phyloP scores from a whole-genome alignment of 1,140 invertebrate species.

The Lucilia sericata region DNA sequence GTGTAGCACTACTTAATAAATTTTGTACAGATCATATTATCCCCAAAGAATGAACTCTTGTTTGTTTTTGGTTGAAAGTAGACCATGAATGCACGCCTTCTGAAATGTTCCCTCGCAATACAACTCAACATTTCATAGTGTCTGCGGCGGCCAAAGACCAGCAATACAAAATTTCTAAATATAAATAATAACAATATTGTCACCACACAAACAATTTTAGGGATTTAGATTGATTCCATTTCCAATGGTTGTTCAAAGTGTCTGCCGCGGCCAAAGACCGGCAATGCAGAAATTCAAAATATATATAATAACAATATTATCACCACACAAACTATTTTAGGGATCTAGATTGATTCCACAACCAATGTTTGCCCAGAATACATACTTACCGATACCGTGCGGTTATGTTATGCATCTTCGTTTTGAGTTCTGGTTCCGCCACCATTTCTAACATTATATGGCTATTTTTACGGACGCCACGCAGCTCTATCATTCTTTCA shows the following conservation, averaged over 20 bases:
- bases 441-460: constrained; percentile 31
- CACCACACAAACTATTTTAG: background rate
- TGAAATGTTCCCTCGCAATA: background rate
- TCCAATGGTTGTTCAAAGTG: background rate
- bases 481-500: constrained; percentile 6
- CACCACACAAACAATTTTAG: background rate
- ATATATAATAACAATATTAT: background rate
- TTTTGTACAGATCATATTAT: too few species aligned
- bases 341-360: background rate
- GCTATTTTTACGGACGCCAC: constrained; percentile 1
- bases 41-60: too few species aligned
- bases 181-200: background rate
- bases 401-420: constrained; percentile 8
- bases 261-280: background rate
- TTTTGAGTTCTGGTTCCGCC: background rate
- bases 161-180: background rate
- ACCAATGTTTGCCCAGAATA: background rate
- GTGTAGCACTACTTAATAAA: constrained; percentile 28
- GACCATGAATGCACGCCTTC: background rate
- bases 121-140: background rate
- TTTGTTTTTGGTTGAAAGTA: too few species aligned
- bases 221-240: background rate
- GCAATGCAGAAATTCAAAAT: background rate
- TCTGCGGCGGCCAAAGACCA: background rate
- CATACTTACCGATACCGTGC: constrained; percentile 24